These are phyloP conservation scores for Callopanchax toddi DNA, from an alignment of 2,113 vertebrate genomes.

Conservation along the genomic window DNA sequence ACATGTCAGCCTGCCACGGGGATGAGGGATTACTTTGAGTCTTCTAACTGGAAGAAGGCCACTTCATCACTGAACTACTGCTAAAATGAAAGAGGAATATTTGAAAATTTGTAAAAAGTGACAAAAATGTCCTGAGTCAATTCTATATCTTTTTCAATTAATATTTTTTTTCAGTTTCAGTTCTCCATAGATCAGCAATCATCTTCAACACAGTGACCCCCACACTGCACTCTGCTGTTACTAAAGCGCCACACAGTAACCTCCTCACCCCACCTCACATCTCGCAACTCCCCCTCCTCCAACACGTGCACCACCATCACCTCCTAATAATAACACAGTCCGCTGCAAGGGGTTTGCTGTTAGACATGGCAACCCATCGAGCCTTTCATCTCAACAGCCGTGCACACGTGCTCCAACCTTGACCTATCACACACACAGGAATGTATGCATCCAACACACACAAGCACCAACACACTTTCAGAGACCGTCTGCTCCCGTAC, in stretches of 20 bases:
- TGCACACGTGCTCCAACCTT: slow-evolving; percentile 43
- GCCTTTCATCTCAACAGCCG: slow-evolving; percentile 67
- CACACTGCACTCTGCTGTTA: slow-evolving; percentile 36
- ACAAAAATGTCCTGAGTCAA: no score
- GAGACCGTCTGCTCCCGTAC: slow-evolving; percentile 52
- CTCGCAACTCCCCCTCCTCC: slow-evolving; percentile 52
- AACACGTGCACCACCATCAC: slow-evolving; percentile 36
- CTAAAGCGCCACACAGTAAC: slow-evolving; percentile 23
- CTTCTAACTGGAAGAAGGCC: no score
- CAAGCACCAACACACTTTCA: slow-evolving; percentile 9
- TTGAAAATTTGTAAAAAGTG: no score
- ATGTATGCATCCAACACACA: slow-evolving; percentile 28
- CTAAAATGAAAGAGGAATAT: neutral
- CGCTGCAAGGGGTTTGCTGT: slow-evolving; percentile 60
- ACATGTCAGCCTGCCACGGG: no score
- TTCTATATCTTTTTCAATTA: no score
- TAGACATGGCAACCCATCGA: slow-evolving; percentile 68
- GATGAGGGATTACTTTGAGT: no score
- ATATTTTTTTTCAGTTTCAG: neutral
- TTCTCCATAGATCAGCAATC: neutral
- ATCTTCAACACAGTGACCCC: slow-evolving; percentile 39
- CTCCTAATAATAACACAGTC: slow-evolving; percentile 60
- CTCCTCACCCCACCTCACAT: slow-evolving; percentile 50
- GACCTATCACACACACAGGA: slow-evolving; percentile 41
- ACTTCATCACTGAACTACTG: no score